Base-by-base conservation (phyloP, 1,140 invertebrate genomes). In the Daktulosphaira vitifoliae region DNA sequence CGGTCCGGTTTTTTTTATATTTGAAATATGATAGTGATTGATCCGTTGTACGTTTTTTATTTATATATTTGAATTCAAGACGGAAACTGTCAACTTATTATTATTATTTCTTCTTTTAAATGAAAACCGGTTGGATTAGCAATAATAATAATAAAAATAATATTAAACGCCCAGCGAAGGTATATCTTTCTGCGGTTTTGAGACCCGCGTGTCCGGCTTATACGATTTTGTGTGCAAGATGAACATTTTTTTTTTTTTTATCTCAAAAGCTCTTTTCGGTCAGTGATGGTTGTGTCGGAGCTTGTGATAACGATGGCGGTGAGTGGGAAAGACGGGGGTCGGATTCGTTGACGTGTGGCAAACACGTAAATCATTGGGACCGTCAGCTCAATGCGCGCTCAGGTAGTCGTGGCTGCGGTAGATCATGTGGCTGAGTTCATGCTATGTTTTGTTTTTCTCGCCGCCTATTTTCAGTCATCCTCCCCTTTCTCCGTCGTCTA, bases 11-110 rank as follows among this genome's bases (percentile, higher is more conserved):
- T 33, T n/a, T n/a, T n/a, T n/a, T n/a, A n/a, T n/a, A n/a, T n/a
- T 46, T 48, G 56, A 62, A 62, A 62, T 48, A 62, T 25, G 56
- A 62, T 62, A 62, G 56, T 62, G 56, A 62, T 62, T 62, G 56
- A 62, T 62, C 56, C 42, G 25, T 59, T 23, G 56, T 62, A 4
- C 16, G 18, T 13, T 5, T 46, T 59, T 44, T 59, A 44, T 44
- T 26, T 15, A 29, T 46, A 13, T 62, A 46, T 23, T 15, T 29
- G 23, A 59, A 26, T 25, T 29, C 56, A 15, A 46, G 54, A 59
- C 54, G 54, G 54, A 62, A 62, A 62, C 42, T 62, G 56, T 62
- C 56, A 20, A 48, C 56, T 62, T 62, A 26, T 42, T 44, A 25
- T 26, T 42, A 33, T 33, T 6, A 33, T 33, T 33, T 33, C 11